phyloP scores from a whole-genome alignment of 2,888 invertebrate genomes.

The Athrips mouffetella region DNA sequence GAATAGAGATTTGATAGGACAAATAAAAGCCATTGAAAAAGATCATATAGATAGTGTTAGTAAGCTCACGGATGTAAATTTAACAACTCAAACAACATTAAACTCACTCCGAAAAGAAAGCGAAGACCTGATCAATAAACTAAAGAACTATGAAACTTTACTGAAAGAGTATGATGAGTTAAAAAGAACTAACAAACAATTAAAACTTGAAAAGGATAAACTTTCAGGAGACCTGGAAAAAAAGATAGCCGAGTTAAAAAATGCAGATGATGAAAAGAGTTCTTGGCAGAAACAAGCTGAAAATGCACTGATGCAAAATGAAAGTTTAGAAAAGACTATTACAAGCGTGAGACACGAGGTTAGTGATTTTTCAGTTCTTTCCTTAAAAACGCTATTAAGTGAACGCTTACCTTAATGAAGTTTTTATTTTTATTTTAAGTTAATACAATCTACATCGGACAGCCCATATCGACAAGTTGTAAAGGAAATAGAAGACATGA shows the following conservation, averaged over 20 bases:
- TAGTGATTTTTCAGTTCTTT: slow-evolving; percentile 8
- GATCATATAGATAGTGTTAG: slow-evolving; percentile 35
- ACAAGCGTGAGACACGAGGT: slow-evolving; percentile 53
- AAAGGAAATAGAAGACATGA: slow-evolving; percentile 51
- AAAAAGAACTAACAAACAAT: slow-evolving; percentile 34
- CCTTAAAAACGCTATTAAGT: background rate
- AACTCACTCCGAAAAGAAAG: slow-evolving; percentile 44
- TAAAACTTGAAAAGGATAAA: slow-evolving; percentile 44
- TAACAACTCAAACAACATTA: slow-evolving; percentile 35
- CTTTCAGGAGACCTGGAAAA: slow-evolving; percentile 40
- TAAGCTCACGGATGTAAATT: slow-evolving; percentile 42
- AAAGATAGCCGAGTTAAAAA: slow-evolving; percentile 35
- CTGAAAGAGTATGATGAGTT: slow-evolving; percentile 43
- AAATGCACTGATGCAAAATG: slow-evolving; percentile 42
- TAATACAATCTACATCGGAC: slow-evolving; percentile 27
- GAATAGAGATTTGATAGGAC: slow-evolving; percentile 37
- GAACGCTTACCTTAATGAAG: background rate
- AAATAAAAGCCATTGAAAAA: slow-evolving; percentile 36
- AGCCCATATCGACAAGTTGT: slow-evolving; percentile 35
- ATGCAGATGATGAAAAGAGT: slow-evolving; percentile 42
- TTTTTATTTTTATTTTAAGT: slow-evolving; percentile 28
- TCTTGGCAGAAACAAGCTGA: slow-evolving; percentile 42
- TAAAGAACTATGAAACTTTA: slow-evolving; percentile 43
- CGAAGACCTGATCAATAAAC: slow-evolving; percentile 37
- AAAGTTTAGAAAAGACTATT: slow-evolving; percentile 52